Percentiles rank a stretch among this genome's conserved stretches.
These are phyloP conservation scores for Aurelia sp. DNA, from an alignment of 30 jellyfish, hydroid and myxozoan species.

Conservation along the genomic window DNA sequence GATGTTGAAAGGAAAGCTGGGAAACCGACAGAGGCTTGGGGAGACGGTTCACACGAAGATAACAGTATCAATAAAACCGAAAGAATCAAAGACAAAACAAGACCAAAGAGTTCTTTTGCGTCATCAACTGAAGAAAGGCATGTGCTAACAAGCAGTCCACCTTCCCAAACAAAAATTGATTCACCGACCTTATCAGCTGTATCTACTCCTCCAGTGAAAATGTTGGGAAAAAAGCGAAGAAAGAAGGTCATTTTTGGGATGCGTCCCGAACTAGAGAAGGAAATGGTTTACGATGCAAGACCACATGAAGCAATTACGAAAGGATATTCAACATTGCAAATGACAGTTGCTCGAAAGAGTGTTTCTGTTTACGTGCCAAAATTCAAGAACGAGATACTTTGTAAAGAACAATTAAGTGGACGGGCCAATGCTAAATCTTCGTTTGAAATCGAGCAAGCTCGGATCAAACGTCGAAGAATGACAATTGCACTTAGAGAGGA, in stretches of 20 bases:
- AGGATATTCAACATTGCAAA: slow-evolving; percentile 62
- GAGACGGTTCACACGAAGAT: neutral
- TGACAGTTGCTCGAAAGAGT: slow-evolving; percentile 57
- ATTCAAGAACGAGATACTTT: slow-evolving; percentile 20
- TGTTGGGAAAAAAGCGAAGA: neutral
- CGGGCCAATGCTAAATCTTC: slow-evolving; percentile 27
- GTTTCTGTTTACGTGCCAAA: slow-evolving; percentile 43
- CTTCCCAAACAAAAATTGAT: neutral
- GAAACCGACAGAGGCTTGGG: slow-evolving; percentile 13
- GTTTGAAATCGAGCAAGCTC: slow-evolving; percentile 16
- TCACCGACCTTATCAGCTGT: too few relatives aligned
- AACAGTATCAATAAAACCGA: neutral
- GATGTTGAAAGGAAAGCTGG: too few relatives aligned
- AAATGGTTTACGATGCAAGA: slow-evolving; percentile 72
- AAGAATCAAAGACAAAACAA: slow-evolving; percentile 1
- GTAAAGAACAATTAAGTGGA: slow-evolving; percentile 15
- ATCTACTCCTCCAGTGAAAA: neutral
- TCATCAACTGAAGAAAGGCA: neutral
- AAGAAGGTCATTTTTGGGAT: slow-evolving; percentile 8
- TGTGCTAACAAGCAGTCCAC: neutral
- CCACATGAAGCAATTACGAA: slow-evolving; percentile 57
- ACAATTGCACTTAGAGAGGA: too few relatives aligned
- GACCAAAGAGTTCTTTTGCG: slow-evolving; percentile 21
- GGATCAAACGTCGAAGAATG: neutral
- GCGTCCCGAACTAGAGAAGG: slow-evolving; percentile 41